A percentile compares a stretch with the other conserved stretches of the same genome.
phyloP scores from a whole-genome alignment of 1,140 invertebrate genomes.

The Paraescarpia echinospica region DNA sequence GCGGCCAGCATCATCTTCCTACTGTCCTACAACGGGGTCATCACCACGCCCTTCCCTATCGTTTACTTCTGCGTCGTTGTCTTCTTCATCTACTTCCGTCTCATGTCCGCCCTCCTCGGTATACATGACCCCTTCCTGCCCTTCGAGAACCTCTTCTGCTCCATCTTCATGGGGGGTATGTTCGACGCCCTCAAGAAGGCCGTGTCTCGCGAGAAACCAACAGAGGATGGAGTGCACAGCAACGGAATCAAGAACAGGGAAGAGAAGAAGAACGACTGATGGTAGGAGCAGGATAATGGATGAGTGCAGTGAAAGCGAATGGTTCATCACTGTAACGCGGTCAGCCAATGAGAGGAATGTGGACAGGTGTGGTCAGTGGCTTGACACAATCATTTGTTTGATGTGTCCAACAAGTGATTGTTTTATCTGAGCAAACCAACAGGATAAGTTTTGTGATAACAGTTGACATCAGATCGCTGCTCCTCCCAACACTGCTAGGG shows the following conservation, averaged over 20 bases:
- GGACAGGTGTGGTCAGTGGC: neutral
- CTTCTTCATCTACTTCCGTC: conserved; percentile 98
- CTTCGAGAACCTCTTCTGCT: conserved; percentile 97
- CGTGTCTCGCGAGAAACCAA: conserved; percentile 40
- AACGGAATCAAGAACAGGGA: conserved; percentile 51
- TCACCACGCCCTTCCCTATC: conserved; percentile 92
- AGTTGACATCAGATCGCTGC: neutral
- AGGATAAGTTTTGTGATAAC: neutral
- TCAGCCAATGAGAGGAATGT: neutral
- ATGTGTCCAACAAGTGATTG: neutral
- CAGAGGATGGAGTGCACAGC: conserved; percentile 33
- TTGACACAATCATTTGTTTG: neutral
- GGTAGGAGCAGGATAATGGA: neutral
- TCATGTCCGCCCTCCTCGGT: conserved; percentile 92
- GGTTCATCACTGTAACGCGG: no score
- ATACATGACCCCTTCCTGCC: conserved; percentile 98
- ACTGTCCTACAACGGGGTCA: conserved; percentile 92
- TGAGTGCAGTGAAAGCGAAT: neutral
- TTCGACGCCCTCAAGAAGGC: conserved; percentile 81
- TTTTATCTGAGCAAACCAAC: neutral
- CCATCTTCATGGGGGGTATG: conserved; percentile 95
- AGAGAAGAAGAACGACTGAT: conserved; percentile 55
- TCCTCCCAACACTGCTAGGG: neutral
- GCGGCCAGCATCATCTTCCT: conserved; percentile 95
- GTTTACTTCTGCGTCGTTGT: conserved; percentile 99